Evolutionary conservation across 2,113 vertebrate species (phyloP).

Genomic region (Boleophthalmus pectinirostris): DNA sequence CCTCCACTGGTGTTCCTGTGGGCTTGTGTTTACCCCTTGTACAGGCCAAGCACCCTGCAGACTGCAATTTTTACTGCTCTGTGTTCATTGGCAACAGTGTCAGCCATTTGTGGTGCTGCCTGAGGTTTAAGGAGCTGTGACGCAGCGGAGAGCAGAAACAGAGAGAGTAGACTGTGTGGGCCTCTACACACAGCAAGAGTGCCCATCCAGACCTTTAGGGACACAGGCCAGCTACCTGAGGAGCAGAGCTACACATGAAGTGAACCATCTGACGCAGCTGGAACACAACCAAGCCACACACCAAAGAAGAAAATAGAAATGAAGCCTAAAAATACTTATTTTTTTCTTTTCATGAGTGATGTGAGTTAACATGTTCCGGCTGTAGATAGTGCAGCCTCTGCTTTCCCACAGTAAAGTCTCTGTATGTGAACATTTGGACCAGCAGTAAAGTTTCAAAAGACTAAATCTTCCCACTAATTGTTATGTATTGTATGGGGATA

Average conservation of each 20-base stretch:
- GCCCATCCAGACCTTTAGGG: slow-evolving; percentile 31
- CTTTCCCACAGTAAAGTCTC: neutral
- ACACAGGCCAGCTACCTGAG: slow-evolving; percentile 24
- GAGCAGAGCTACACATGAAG: slow-evolving; percentile 3
- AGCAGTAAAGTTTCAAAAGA: neutral
- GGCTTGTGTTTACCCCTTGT: slow-evolving; percentile 58
- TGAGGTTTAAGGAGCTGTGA: slow-evolving; percentile 66
- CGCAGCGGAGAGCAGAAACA: slow-evolving; percentile 39
- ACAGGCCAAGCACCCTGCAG: slow-evolving; percentile 46
- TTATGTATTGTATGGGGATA: neutral
- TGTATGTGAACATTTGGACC: neutral
- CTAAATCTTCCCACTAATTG: neutral
- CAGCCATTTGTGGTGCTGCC: slow-evolving; percentile 67
- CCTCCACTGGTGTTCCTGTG: slow-evolving; percentile 41
- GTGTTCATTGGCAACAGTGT: slow-evolving; percentile 70
- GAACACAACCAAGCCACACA: slow-evolving; percentile 17
- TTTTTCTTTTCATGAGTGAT: slow-evolving; percentile 2
- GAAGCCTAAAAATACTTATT: slow-evolving; percentile 15
- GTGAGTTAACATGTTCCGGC: neutral
- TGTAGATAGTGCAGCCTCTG: neutral
- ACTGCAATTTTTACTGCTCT: slow-evolving; percentile 57
- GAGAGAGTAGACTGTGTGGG: slow-evolving; percentile 53
- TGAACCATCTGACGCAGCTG: slow-evolving; percentile 30
- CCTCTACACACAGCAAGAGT: slow-evolving; percentile 21
- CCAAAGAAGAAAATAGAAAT: slow-evolving; percentile 11